Evolutionary conservation across 2,797 vertebrate species (phyloP).

Genomic region (Bucorvus abyssinicus): DNA sequence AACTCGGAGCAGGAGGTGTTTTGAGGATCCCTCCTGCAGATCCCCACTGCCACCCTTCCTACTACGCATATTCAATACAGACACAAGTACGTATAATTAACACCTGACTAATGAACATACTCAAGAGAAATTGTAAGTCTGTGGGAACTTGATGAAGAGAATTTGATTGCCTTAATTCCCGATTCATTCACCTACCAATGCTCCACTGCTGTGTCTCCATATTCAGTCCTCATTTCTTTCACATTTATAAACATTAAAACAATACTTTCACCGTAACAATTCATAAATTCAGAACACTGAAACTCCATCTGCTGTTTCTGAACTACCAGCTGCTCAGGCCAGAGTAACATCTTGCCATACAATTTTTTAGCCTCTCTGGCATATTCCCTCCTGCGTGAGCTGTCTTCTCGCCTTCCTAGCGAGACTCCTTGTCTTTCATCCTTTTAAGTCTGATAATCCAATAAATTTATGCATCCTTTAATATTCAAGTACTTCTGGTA

Average conservation of each 20-base stretch:
- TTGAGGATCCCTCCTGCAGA: not conserved
- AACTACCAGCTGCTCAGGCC: not conserved
- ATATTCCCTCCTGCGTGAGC: not conserved
- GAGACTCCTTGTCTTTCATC: not conserved
- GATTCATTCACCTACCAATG: not conserved
- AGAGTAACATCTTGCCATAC: not conserved
- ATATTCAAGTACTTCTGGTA: not conserved
- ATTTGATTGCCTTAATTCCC: not conserved
- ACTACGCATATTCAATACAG: not conserved
- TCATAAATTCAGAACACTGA: not conserved
- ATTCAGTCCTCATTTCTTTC: not conserved
- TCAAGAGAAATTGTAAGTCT: not conserved
- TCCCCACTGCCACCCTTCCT: not conserved
- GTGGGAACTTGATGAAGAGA: not conserved
- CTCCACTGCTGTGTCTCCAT: not conserved
- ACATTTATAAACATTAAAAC: not conserved
- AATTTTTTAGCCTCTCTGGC: not conserved
- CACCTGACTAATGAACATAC: not conserved
- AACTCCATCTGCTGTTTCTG: not conserved
- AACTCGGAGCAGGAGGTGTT: not conserved
- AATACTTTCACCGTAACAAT: not conserved
- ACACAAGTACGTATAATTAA: not conserved
- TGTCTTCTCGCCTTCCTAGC: not conserved
- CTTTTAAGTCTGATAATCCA: not conserved
- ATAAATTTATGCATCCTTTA: not conserved